These are phyloP conservation scores for Megathymus violae DNA, from an alignment of 1,140 invertebrate genomes.

Conservation along the genomic window DNA sequence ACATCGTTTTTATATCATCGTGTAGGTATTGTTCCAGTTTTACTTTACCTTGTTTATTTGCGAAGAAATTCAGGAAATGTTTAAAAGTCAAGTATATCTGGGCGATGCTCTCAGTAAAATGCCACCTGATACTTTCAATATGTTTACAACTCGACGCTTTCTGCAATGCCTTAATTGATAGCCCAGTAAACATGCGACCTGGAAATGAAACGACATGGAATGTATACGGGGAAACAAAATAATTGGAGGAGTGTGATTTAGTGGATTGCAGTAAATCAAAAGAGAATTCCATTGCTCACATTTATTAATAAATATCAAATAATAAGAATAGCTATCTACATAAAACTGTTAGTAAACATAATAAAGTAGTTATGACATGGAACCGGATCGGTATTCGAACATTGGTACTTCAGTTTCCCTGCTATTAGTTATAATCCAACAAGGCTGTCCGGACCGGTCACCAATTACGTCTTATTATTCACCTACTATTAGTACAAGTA, in stretches of 20 bases:
- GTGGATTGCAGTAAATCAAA: conserved; percentile 16
- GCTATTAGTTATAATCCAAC: conserved; percentile 35
- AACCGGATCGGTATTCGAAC: conserved; percentile 35
- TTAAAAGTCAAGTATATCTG: conserved; percentile 71
- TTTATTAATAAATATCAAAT: conserved; percentile 46
- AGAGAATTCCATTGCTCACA: conserved; percentile 35
- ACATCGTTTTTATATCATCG: conserved; percentile 54
- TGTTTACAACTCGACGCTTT: conserved; percentile 24
- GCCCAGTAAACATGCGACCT: conserved; percentile 3
- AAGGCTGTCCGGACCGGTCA: conserved; percentile 49
- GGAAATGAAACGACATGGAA: too few species aligned
- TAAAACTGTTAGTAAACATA: conserved; percentile 18
- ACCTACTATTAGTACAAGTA: conserved; percentile 41
- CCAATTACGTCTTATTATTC: conserved; percentile 53
- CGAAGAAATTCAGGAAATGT: conserved; percentile 72
- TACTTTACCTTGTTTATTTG: conserved; percentile 56
- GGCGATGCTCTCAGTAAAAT: conserved; percentile 58
- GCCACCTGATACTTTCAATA: conserved; percentile 37
- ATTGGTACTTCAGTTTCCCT: conserved; percentile 48
- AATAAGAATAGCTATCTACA: conserved; percentile 35
- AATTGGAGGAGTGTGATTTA: conserved; percentile 6
- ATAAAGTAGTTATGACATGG: conserved; percentile 28
- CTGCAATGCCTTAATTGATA: conserved; percentile 24
- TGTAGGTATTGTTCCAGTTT: conserved; percentile 57
- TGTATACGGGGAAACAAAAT: background rate